Evolutionary conservation across 2,797 vertebrate genomes (phyloP).

Genomic region (Semotilus atromaculatus): DNA sequence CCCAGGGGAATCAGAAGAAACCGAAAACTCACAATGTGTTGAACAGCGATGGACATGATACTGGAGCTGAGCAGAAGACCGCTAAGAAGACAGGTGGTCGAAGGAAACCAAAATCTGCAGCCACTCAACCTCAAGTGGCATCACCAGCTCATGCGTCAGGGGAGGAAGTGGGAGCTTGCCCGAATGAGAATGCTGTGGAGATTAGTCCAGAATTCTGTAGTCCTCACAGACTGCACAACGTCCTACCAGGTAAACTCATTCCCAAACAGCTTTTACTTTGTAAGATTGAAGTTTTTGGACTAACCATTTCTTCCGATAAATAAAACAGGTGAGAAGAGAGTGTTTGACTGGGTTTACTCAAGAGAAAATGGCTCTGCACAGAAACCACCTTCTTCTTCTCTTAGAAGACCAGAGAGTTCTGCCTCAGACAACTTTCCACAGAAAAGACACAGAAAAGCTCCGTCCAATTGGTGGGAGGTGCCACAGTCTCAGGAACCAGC

Average conservation of each 20-base stretch:
- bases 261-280: not conserved
- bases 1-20: constrained; percentile 41
- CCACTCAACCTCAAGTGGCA: not conserved
- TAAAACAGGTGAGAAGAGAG: constrained; percentile 62
- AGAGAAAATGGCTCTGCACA: constrained; percentile 37
- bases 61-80: constrained; percentile 9
- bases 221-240: constrained; percentile 40
- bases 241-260: constrained; percentile 62
- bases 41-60: not conserved
- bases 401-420: not conserved
- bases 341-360: constrained; percentile 64
- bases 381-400: constrained; percentile 27
- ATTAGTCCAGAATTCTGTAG: constrained; percentile 56
- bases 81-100: constrained; percentile 16
- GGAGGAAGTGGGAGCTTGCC: constrained; percentile 34
- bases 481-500: not conserved
- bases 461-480: constrained; percentile 64
- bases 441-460: constrained; percentile 59
- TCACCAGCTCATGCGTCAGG: not conserved
- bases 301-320: not conserved
- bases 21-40: constrained; percentile 14
- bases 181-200: constrained; percentile 19
- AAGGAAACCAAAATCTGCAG: constrained; percentile 29
- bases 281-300: not conserved
- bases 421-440: constrained; percentile 5